phyloP scores from a whole-genome alignment of 2,888 invertebrate species.

The Epinotia brunnichana region DNA sequence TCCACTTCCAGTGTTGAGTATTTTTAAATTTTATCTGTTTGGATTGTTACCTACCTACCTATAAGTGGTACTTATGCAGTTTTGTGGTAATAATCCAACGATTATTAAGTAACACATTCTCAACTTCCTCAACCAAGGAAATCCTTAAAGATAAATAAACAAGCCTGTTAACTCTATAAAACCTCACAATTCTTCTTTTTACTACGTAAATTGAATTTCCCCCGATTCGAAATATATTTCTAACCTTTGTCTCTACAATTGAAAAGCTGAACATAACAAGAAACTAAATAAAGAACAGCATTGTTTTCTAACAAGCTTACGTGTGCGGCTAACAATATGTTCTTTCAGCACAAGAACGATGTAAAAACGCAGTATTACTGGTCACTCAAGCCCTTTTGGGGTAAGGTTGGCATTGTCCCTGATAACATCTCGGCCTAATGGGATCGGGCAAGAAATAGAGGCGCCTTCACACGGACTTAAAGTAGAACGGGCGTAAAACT shows the following conservation, averaged over 20 bases:
- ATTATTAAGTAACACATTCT: too few species aligned
- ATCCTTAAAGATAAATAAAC: too few species aligned
- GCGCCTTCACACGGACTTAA: slow-evolving; percentile 13
- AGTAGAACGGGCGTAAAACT: slow-evolving; percentile 7
- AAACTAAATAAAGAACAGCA: slow-evolving; percentile 28
- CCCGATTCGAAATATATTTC: background rate
- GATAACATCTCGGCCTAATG: slow-evolving; percentile 28
- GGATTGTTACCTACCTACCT: too few species aligned
- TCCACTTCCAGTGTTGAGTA: too few species aligned
- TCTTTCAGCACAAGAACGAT: background rate
- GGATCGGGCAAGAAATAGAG: slow-evolving; percentile 29
- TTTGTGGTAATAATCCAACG: background rate
- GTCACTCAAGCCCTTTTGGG: slow-evolving; percentile 2
- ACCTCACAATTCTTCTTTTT: background rate
- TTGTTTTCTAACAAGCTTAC: slow-evolving; percentile 35
- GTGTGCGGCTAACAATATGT: slow-evolving; percentile 28
- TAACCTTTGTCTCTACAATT: slow-evolving; percentile 21
- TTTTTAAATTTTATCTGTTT: too few species aligned
- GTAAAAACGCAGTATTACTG: slow-evolving; percentile 3
- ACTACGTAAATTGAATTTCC: slow-evolving; percentile 6
- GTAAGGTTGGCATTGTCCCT: background rate
- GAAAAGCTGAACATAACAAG: slow-evolving; percentile 28
- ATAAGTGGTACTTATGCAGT: too few species aligned
- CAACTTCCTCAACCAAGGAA: too few species aligned
- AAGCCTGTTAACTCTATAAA: too few species aligned